These are phyloP conservation scores for Natator depressus DNA, from an alignment of 2,113 vertebrate species.

Conservation along the genomic window DNA sequence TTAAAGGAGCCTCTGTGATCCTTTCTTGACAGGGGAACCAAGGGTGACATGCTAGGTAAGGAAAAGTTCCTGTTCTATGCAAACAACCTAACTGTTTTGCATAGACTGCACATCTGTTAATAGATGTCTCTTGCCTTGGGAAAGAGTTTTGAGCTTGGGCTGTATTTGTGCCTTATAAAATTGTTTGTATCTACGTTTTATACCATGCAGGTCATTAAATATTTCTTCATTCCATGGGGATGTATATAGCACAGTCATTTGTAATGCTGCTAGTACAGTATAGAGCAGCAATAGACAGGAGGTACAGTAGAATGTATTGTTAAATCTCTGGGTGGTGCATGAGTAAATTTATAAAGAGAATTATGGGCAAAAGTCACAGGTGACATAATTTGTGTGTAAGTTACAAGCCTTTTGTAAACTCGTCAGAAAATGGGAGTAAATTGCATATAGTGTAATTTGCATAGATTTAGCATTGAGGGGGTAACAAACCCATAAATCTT, in stretches of 20 bases:
- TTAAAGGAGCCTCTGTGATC: neutral
- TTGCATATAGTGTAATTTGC: neutral
- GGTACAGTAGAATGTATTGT: neutral
- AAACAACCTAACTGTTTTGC: conserved; percentile 11
- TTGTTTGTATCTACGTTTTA: neutral
- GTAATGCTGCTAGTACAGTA: neutral
- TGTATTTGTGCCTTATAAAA: neutral
- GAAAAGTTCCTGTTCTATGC: neutral
- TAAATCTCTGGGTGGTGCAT: neutral
- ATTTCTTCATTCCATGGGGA: neutral
- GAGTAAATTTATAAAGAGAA: conserved; percentile 11
- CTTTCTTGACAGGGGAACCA: neutral
- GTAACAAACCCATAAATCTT: neutral
- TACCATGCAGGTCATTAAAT: neutral
- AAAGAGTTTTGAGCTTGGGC: conserved; percentile 6
- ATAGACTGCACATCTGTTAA: conserved; percentile 20
- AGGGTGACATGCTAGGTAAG: neutral
- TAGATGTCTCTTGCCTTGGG: conserved; percentile 17
- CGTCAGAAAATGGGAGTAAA: neutral
- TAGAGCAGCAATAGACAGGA: neutral
- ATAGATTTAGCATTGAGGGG: neutral
- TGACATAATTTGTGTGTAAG: neutral
- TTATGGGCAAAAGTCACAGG: neutral
- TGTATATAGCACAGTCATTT: neutral
- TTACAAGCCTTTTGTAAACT: neutral